These are phyloP conservation scores for Campylomormyrus numenius DNA, from an alignment of 2,113 vertebrate genomes.

Conservation along the genomic window DNA sequence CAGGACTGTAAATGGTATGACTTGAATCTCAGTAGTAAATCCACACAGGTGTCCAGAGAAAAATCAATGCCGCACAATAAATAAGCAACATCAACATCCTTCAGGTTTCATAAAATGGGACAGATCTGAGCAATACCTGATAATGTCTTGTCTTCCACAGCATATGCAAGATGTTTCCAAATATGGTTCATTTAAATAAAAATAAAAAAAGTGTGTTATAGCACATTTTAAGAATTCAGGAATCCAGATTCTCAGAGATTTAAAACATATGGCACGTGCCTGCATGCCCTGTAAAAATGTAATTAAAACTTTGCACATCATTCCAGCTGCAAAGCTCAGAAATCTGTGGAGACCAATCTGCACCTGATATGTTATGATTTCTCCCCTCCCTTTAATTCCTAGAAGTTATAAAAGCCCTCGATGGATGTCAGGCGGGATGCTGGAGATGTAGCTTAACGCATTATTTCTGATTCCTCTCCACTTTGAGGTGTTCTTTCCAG, in stretches of 20 bases:
- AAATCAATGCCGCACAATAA: neutral
- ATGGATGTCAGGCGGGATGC: slow-evolving; percentile 31
- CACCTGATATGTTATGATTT: slow-evolving; percentile 23
- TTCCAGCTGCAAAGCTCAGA: slow-evolving; percentile 36
- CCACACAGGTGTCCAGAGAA: neutral
- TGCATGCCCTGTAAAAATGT: slow-evolving; percentile 32
- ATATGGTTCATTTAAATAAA: slow-evolving; percentile 37
- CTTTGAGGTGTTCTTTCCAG: slow-evolving; percentile 23
- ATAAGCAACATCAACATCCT: neutral
- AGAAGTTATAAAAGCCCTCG: slow-evolving; percentile 16
- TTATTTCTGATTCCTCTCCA: slow-evolving; percentile 24
- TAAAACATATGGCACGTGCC: slow-evolving; percentile 46
- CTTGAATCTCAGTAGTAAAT: neutral
- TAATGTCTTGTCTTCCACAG: slow-evolving; percentile 24
- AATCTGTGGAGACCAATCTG: slow-evolving; percentile 44
- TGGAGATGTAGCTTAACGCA: slow-evolving; percentile 34
- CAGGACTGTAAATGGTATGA: neutral
- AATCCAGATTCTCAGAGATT: slow-evolving; percentile 53
- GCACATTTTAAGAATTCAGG: slow-evolving; percentile 22
- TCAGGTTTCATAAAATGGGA: neutral
- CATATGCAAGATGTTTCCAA: slow-evolving; percentile 32
- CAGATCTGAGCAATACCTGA: neutral
- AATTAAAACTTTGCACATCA: slow-evolving; percentile 45
- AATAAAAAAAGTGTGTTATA: slow-evolving; percentile 42
- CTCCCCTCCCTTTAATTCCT: slow-evolving; percentile 8